These are phyloP conservation scores for Corella eumyota DNA, from an alignment of 23 tunicate genomes.

Conservation along the genomic window DNA sequence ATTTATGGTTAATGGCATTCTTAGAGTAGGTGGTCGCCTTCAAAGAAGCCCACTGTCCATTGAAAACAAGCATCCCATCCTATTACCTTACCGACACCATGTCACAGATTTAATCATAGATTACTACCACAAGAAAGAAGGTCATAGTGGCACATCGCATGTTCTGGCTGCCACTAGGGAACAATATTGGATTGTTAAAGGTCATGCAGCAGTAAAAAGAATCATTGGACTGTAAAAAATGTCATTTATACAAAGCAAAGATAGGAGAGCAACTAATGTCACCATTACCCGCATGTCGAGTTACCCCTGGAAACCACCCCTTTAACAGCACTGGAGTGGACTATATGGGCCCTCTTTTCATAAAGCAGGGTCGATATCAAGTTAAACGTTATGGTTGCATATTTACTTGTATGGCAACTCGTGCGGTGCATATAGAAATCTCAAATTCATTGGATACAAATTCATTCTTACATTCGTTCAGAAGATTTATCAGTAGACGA, in stretches of 20 bases:
- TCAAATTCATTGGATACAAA: slow-evolving; percentile 16
- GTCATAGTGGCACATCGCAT: slow-evolving; percentile 25
- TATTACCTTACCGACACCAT: too few species aligned
- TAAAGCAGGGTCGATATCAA: slow-evolving; percentile 14
- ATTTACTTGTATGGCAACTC: slow-evolving; percentile 27
- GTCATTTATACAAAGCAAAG: slow-evolving; percentile 23
- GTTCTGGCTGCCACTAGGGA: slow-evolving; percentile 15
- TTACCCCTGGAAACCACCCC: slow-evolving; percentile 13
- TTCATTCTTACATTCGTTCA: slow-evolving; percentile 14
- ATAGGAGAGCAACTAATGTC: slow-evolving; percentile 32
- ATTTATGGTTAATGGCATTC: too few species aligned
- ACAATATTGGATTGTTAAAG: slow-evolving; percentile 13
- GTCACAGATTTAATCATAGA: too few species aligned
- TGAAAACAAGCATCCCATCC: neutral
- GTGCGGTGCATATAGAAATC: slow-evolving; percentile 33
- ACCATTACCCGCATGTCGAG: slow-evolving; percentile 11
- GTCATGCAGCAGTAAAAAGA: slow-evolving; percentile 9
- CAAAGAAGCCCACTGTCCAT: too few species aligned
- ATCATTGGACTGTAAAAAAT: neutral
- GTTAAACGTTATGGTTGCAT: slow-evolving; percentile 29
- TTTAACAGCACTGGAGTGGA: slow-evolving; percentile 6
- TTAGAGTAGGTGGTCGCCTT: too few species aligned
- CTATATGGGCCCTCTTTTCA: slow-evolving; percentile 16
- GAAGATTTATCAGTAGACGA: slow-evolving; percentile 19
- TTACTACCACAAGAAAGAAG: slow-evolving; percentile 12